phyloP scores from a whole-genome alignment of 30 jellyfish, hydroid and myxozoan genomes.

The Aurelia sp. region DNA sequence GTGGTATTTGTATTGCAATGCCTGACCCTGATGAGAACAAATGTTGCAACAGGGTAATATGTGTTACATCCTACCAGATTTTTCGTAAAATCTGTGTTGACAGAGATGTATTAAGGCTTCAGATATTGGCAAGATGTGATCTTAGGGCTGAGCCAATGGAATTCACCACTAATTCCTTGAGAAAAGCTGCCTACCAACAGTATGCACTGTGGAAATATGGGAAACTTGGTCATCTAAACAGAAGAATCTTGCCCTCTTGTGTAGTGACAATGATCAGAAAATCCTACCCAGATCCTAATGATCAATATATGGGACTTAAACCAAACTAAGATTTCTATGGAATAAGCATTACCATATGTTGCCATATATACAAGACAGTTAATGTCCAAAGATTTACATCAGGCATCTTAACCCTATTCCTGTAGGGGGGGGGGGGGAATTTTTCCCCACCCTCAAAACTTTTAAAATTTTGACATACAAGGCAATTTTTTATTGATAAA shows the following conservation, averaged over 20 bases:
- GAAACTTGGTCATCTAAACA: conserved; percentile 27
- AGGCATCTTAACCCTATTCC: too few species aligned
- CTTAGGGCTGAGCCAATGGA: conserved; percentile 27
- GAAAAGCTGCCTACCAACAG: conserved; percentile 33
- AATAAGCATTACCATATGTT: too few species aligned
- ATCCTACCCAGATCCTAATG: conserved; percentile 28
- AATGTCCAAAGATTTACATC: too few species aligned
- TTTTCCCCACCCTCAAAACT: too few species aligned
- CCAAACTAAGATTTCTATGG: background rate
- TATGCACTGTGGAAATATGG: conserved; percentile 20
- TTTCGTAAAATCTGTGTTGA: conserved; percentile 17
- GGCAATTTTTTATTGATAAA: too few species aligned
- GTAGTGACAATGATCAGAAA: conserved; percentile 18
- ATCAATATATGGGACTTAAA: conserved; percentile 23
- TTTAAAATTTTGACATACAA: too few species aligned
- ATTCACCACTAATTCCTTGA: conserved; percentile 11
- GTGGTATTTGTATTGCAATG: conserved; percentile 26
- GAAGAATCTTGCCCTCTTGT: conserved; percentile 36
- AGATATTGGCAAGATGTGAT: conserved; percentile 18
- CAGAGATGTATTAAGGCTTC: conserved; percentile 1
- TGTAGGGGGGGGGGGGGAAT: too few species aligned
- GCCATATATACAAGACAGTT: too few species aligned
- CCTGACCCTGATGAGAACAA: conserved; percentile 10
- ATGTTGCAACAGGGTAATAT: conserved; percentile 26
- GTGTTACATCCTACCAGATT: conserved; percentile 14